Conservation (phyloP, 1,140 invertebrate genomes). For the Chironomus striatipennis region DNA sequence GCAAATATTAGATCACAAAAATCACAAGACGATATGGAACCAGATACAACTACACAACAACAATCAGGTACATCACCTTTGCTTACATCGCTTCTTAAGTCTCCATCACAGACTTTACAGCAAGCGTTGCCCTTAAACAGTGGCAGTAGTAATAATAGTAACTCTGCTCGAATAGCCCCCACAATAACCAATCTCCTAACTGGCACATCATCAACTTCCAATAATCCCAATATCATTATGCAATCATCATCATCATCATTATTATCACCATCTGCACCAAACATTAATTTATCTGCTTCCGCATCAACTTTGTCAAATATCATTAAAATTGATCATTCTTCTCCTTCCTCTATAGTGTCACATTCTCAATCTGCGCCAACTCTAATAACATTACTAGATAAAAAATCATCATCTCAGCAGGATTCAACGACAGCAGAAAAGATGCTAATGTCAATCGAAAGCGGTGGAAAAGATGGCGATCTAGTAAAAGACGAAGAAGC, state of each 20-base stretch:
- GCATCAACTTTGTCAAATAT: background rate
- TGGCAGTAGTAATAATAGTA: constrained; percentile 32
- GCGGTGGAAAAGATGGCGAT: background rate
- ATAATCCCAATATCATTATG: background rate
- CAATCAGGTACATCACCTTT: constrained; percentile 47
- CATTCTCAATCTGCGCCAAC: constrained; percentile 56
- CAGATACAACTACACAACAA: constrained; percentile 27
- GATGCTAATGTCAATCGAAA: background rate
- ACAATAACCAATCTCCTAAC: constrained; percentile 46
- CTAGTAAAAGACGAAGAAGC: background rate
- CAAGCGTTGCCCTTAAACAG: constrained; percentile 41
- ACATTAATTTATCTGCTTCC: background rate
- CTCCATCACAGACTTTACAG: constrained; percentile 46
- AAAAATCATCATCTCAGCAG: constrained; percentile 31
- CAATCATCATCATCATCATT: constrained; percentile 28
- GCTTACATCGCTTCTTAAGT: constrained; percentile 72
- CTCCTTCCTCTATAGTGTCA: constrained; percentile 24
- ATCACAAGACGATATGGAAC: constrained; percentile 35
- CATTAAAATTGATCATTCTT: constrained; percentile 17
- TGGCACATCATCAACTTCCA: constrained; percentile 29
- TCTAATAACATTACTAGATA: constrained; percentile 55
- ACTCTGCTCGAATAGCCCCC: constrained; percentile 40
- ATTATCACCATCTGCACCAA: constrained; percentile 22
- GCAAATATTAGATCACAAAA: constrained; percentile 29
- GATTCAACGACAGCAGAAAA: background rate